A percentile compares a stretch with the other conserved stretches of the same genome.
These are phyloP conservation scores for Eristalis intricaria DNA, from an alignment of 2,888 invertebrate genomes.

Conservation along the genomic window DNA sequence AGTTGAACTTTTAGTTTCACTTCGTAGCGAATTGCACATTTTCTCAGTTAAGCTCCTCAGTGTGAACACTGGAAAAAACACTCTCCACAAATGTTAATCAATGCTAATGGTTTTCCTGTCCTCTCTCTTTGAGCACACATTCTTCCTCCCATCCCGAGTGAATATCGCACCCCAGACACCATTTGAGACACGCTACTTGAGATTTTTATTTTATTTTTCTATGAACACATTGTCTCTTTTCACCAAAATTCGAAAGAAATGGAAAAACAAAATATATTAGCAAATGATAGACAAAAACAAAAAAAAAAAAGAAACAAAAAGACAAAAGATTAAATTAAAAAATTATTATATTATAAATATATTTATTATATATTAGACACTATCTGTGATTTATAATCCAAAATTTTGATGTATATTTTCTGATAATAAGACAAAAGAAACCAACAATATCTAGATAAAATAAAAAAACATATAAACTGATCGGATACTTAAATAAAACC, in stretches of 20 bases:
- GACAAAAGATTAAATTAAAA: slow-evolving; percentile 17
- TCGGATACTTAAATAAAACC: slow-evolving; percentile 72
- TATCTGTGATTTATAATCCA: slow-evolving; percentile 82
- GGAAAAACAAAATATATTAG: slow-evolving; percentile 58
- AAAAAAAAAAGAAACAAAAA: slow-evolving; percentile 38
- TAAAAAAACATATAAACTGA: slow-evolving; percentile 72
- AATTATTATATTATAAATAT: slow-evolving; percentile 68
- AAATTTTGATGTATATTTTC: slow-evolving; percentile 82
- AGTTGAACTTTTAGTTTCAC: too few relatives aligned
- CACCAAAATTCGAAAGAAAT: slow-evolving; percentile 61
- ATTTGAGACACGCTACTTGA: background rate
- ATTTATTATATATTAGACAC: slow-evolving; percentile 76
- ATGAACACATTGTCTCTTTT: slow-evolving; percentile 49
- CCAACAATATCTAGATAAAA: slow-evolving; percentile 72
- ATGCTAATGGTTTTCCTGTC: too few relatives aligned
- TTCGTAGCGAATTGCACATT: too few relatives aligned
- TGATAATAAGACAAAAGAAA: slow-evolving; percentile 75
- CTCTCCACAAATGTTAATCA: too few relatives aligned
- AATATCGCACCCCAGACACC: background rate
- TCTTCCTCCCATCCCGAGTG: too few relatives aligned
- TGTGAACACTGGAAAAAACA: too few relatives aligned
- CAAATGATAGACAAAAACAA: slow-evolving; percentile 56
- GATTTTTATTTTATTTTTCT: slow-evolving; percentile 47
- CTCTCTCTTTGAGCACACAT: too few relatives aligned
- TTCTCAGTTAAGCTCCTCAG: too few relatives aligned